Evolutionary conservation across 2,113 vertebrate species (phyloP), one percentile per base, ranked within the genome.

Genomic region (Casuarius casuarius): DNA sequence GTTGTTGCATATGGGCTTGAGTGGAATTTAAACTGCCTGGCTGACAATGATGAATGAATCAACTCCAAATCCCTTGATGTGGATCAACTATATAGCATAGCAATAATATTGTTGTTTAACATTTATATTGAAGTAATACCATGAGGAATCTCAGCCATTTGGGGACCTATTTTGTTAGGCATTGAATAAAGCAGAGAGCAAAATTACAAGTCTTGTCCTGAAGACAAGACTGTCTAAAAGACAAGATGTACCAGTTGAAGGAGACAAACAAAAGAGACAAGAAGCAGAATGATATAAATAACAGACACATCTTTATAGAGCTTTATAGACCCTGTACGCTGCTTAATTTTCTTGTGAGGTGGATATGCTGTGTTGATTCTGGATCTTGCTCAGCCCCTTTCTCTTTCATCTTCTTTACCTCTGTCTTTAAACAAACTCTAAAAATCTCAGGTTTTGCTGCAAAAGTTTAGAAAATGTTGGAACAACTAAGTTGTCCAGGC

Each of bases 21-120:
- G 42, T 54, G 35, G 94, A 95, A 97, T 96, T 95, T 94, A 90
- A 96, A 91, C 84, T 91, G 63, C 90, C 71, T 96, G 81, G 31
- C 86, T 97, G 95, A 96, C 96, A 96, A 73, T 97, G 96, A 97
- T 88, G 95, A 97, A 97, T 96, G 96, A 91, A 85, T 94, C 96
- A 58, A 71, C 87, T 85, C 87, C 84, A 91, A 95, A 91, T 96
- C 94, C 87, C 93, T 92, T 96, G 96, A 70, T 94, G 87, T 91
- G 90, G 58, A 97, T 97, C 95, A 95, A 84, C 93, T 90, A 58
- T 95, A 82, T 76, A 62, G 95, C 87, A 94, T 95, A 93, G 95
- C 94, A 91, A 95, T 96, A 92, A 95, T 94, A 94, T 94, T 96
- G 91, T 97, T 96, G 94, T 95, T 96, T 94, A 97, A 97, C 91